Evolutionary conservation across 2,113 vertebrate genomes (phyloP).

Genomic region (Rhipidura dahli): DNA sequence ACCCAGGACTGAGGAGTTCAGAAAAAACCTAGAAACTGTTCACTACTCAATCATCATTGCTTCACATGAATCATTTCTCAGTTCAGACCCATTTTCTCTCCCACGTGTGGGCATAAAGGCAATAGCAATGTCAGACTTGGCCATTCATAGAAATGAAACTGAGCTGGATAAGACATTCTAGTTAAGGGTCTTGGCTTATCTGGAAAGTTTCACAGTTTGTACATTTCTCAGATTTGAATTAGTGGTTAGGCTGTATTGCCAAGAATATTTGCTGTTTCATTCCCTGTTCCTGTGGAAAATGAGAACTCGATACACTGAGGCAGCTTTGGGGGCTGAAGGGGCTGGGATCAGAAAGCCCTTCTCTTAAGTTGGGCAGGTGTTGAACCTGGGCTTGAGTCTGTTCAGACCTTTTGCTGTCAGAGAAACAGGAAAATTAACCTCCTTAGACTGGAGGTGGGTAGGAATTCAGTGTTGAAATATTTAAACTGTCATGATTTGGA

Average conservation of each 20-base stretch:
- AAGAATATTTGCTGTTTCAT: not conserved
- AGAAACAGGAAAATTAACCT: not conserved
- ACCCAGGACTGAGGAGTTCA: not conserved
- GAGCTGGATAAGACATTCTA: not conserved
- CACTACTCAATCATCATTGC: not conserved
- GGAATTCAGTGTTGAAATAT: not conserved
- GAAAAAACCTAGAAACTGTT: not conserved
- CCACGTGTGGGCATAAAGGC: not conserved
- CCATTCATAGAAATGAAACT: not conserved
- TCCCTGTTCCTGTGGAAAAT: not conserved
- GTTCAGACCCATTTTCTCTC: not conserved
- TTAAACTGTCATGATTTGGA: not conserved
- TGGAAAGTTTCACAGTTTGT: not conserved
- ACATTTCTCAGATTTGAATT: not conserved
- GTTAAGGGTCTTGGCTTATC: not conserved
- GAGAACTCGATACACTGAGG: rapidly evolving
- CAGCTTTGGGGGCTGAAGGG: not conserved
- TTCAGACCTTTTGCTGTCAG: not conserved
- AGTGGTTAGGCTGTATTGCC: not conserved
- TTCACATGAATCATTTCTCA: not conserved
- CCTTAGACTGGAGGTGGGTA: not conserved
- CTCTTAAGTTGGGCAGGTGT: not conserved
- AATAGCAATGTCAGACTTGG: not conserved
- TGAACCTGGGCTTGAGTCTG: not conserved
- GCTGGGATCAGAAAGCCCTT: not conserved